Evolutionary conservation across 2,113 vertebrate species (phyloP).

Genomic region (Tetrax tetrax): DNA sequence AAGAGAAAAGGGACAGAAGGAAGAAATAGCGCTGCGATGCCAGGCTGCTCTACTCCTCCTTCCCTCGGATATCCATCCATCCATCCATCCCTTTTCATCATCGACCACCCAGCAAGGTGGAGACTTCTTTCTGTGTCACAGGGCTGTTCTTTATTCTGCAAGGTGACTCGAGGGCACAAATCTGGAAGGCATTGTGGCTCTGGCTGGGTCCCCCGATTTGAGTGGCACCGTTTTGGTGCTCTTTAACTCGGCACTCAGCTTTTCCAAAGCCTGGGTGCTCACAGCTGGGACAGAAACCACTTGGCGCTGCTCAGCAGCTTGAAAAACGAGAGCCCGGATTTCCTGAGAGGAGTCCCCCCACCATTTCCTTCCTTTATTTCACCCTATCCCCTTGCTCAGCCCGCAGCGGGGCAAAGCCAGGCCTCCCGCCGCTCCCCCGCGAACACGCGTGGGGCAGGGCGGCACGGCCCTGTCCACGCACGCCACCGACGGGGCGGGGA

Average conservation of each 20-base stretch:
- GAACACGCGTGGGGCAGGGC: too few species aligned
- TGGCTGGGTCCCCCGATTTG: accelerated
- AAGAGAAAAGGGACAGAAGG: background rate
- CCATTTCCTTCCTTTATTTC: background rate
- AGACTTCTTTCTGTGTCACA: background rate
- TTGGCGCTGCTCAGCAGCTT: background rate
- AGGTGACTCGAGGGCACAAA: background rate
- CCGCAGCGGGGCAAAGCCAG: background rate
- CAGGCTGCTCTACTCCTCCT: background rate
- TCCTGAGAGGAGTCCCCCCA: accelerated
- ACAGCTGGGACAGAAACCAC: background rate
- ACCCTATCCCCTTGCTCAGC: background rate
- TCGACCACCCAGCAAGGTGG: background rate
- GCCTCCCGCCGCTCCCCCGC: too few species aligned
- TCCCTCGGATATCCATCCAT: background rate
- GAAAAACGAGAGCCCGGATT: accelerated
- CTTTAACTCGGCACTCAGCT: background rate
- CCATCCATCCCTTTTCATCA: background rate
- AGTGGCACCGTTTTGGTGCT: background rate
- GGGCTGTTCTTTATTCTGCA: background rate
- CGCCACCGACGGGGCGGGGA: too few species aligned
- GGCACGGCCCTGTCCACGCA: too few species aligned
- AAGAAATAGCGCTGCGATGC: accelerated
- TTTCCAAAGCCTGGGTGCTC: background rate
- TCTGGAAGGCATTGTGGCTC: background rate